Base-by-base conservation (phyloP, 2,888 invertebrate genomes). In the Automeris io region DNA sequence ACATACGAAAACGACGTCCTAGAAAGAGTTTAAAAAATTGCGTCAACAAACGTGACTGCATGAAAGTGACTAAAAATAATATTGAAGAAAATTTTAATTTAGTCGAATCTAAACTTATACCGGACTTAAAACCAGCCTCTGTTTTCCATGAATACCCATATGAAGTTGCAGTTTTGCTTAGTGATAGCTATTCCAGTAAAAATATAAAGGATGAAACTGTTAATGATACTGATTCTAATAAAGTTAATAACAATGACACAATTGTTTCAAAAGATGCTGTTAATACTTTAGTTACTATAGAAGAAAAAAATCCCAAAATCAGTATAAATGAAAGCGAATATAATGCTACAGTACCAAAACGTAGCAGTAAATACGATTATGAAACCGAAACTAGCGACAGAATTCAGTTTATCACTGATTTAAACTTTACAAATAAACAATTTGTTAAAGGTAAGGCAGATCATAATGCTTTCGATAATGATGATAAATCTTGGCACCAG, bases 101-200 rank as follows among this genome's bases (percentile, higher is more conserved):
- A 2, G 33, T 45, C 0, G 62, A 70, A 51, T 54, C 62, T 5
- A 69, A 69, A 47, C 35, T 70, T 2, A 44, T 62, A 1, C 52
- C 64, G 0, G 64, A 66, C 21, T 22, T 64, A 0, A 69, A 54
- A 51, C 59, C 67, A 1, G 41, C 61, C 0, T 59, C 66, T 1
- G 47, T 68, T 0, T 68, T 75, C 5, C 72, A 74, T n/a, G 71
- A 75, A n/a, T 71, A 72, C 12, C 79, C 80, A 1, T 70, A 73
- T 18, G 73, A 76, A 51, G 61, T 80, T 1, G 65, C 78, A 5
- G 51, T 71, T 12, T 35, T 78, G 8, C 40, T 75, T 1, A 65
- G 55, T 11, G 56, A 51, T 16, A n/a, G n/a, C n/a, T n/a, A n/a
- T n/a, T n/a, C n/a, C n/a, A n/a, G n/a, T n/a, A 58, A 60, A 18